Conservation (phyloP, 2,113 vertebrate species). For the Dicerorhinus sumatrensis region DNA sequence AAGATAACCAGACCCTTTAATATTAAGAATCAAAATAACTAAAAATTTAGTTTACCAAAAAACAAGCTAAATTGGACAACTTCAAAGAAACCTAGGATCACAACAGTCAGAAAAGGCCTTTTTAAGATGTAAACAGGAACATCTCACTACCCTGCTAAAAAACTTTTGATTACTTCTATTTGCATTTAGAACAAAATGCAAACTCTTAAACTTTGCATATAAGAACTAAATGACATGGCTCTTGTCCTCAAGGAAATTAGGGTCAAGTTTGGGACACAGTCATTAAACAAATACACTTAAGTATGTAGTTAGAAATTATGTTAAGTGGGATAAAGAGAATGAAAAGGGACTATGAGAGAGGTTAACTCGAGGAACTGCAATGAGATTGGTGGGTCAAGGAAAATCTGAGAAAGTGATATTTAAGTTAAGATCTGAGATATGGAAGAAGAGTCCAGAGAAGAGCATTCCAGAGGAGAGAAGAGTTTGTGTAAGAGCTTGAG, state of each 20-base stretch:
- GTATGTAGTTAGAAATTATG: background rate
- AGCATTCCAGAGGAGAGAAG: background rate
- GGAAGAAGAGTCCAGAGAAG: background rate
- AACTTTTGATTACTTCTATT: background rate
- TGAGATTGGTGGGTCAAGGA: background rate
- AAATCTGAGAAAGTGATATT: background rate
- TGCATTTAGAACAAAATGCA: conserved; percentile 18
- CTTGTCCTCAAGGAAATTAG: background rate
- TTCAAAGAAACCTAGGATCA: background rate
- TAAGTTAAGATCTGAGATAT: background rate
- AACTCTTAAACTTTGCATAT: background rate
- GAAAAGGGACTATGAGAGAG: background rate
- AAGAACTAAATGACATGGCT: background rate
- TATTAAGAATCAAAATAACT: conserved; percentile 30
- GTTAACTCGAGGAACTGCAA: background rate
- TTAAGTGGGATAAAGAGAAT: background rate
- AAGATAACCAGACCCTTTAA: background rate
- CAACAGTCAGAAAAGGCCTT: background rate
- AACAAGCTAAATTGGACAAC: background rate
- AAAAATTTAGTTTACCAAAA: background rate
- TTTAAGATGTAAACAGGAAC: background rate
- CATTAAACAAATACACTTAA: background rate
- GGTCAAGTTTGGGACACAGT: background rate
- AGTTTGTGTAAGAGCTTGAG: fast-evolving
- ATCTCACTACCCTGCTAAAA: background rate